These are phyloP conservation scores for Pluvialis apricaria DNA, from an alignment of 2,113 vertebrate species.

Conservation along the genomic window DNA sequence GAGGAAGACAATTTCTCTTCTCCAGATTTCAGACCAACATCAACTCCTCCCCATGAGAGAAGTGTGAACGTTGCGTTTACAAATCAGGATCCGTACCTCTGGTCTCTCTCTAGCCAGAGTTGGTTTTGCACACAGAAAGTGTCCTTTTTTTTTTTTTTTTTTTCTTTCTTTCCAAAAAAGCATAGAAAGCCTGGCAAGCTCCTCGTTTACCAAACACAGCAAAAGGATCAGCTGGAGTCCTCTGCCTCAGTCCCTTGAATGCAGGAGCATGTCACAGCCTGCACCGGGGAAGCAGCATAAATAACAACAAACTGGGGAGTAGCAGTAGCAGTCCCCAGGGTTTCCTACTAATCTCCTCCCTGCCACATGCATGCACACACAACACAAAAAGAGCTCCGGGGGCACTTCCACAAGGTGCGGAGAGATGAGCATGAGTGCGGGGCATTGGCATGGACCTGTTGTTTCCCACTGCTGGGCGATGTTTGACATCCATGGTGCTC, in stretches of 20 bases:
- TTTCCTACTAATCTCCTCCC: neutral
- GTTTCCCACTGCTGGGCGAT: neutral
- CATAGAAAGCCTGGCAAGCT: neutral
- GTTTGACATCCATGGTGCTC: neutral
- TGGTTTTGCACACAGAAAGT: neutral
- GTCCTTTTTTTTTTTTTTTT: neutral
- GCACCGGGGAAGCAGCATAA: neutral
- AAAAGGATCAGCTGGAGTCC: neutral
- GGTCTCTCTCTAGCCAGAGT: neutral
- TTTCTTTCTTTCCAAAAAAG: neutral
- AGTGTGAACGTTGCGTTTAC: neutral
- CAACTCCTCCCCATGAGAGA: neutral
- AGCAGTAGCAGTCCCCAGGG: neutral
- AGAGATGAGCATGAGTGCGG: rapidly evolving
- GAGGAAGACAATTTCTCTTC: neutral
- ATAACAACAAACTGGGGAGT: neutral
- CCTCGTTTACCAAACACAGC: neutral
- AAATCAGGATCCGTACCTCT: neutral
- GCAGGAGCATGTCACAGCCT: neutral
- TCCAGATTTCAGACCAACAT: neutral
- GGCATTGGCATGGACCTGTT: neutral
- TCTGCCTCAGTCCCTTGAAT: neutral
- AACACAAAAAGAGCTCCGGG: rapidly evolving
- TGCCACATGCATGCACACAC: neutral
- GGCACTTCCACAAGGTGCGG: neutral